These are phyloP conservation scores for Macrocentrus cingulum DNA, from an alignment of 1,140 invertebrate genomes.

Conservation along the genomic window DNA sequence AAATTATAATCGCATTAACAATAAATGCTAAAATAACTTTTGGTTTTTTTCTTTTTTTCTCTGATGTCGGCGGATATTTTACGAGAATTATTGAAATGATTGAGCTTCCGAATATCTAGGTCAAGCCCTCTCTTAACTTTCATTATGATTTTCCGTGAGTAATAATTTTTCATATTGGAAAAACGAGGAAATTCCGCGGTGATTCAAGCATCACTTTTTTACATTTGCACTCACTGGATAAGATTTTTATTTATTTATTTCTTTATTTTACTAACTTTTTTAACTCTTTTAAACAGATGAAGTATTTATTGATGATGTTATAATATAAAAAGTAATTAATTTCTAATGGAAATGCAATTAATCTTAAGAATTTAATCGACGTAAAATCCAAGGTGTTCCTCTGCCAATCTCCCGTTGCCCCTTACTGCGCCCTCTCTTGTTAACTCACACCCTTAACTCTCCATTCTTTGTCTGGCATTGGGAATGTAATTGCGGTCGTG, in stretches of 20 bases:
- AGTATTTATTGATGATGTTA: not conserved
- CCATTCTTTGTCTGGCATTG: conserved; percentile 4
- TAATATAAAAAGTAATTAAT: conserved; percentile 1
- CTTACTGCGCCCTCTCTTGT: not conserved
- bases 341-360: conserved; percentile 10
- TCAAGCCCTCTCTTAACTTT: conserved; percentile 13
- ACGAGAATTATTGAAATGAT: conserved; percentile 4
- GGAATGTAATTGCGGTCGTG: conserved; percentile 24
- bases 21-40: not conserved
- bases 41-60: not conserved
- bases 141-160: conserved; percentile 9
- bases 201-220: not conserved
- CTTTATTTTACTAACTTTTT: not conserved
- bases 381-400: conserved; percentile 11
- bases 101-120: not conserved
- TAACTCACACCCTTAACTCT: not conserved
- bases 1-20: no score
- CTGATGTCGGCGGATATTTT: not conserved
- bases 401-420: not conserved
- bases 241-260: not conserved
- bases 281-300: no score
- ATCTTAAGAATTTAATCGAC: conserved; percentile 22
- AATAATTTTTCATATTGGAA: not conserved
- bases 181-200: not conserved
- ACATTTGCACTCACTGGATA: not conserved